Conservation (phyloP, 92 coral and sea anemone genomes). For the Parazoanthus swiftii region DNA sequence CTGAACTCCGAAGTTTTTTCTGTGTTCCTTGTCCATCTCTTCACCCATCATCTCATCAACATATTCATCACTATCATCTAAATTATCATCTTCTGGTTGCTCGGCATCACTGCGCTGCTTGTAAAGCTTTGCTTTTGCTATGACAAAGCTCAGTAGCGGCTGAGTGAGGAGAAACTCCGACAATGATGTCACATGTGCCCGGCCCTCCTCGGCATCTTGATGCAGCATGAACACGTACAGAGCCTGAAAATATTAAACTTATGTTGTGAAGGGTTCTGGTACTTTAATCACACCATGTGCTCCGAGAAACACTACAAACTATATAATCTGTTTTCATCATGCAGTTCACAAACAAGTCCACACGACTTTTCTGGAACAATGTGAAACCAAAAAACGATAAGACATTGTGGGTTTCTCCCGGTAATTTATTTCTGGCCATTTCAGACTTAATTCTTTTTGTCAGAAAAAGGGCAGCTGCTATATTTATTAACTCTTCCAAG, state of each 20-base stretch:
- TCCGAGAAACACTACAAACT: not conserved
- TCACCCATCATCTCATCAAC: conserved; percentile 67
- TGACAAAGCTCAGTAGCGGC: conserved; percentile 89
- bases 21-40: conserved; percentile 40
- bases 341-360: too few relatives aligned
- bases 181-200: conserved; percentile 92
- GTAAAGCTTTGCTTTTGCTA: conserved; percentile 82
- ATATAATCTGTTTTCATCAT: too few relatives aligned
- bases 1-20: conserved; percentile 74
- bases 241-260: conserved; percentile 48
- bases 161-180: conserved; percentile 94
- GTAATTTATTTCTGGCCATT: too few relatives aligned
- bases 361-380: too few relatives aligned
- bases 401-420: too few relatives aligned
- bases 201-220: conserved; percentile 85
- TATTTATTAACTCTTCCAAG: too few relatives aligned
- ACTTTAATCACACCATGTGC: too few relatives aligned
- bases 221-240: conserved; percentile 82
- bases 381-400: too few relatives aligned
- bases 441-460: too few relatives aligned
- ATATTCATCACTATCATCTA: conserved; percentile 60
- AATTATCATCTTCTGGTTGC: conserved; percentile 67
- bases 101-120: conserved; percentile 65
- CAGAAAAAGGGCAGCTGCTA: too few relatives aligned
- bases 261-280: not conserved